These are phyloP conservation scores for Antheraea pernyi DNA, from an alignment of 1,140 invertebrate genomes.

Conservation along the genomic window DNA sequence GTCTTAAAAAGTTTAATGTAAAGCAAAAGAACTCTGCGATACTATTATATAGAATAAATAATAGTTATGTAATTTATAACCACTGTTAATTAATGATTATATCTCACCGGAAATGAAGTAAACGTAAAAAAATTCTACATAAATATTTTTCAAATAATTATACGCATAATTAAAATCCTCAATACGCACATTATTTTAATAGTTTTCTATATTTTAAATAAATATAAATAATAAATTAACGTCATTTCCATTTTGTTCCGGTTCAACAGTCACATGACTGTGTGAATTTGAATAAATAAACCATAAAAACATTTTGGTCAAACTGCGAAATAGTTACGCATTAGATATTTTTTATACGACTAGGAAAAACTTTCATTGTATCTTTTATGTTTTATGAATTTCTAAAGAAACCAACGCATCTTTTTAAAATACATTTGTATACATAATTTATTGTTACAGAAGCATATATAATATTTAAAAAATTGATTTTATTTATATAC, in stretches of 20 bases:
- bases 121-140: not conserved
- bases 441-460: too few species aligned
- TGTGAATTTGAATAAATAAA: conserved; percentile 25
- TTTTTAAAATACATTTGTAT: not conserved
- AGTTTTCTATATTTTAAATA: conserved; percentile 5
- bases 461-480: too few species aligned
- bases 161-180: not conserved
- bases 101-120: not conserved
- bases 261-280: conserved; percentile 20
- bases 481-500: too few species aligned
- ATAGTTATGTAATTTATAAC: not conserved
- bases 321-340: not conserved
- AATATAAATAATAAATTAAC: conserved; percentile 11
- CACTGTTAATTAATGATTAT: not conserved
- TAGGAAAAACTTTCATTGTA: conserved; percentile 19
- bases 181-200: not conserved
- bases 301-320: conserved; percentile 8
- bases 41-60: not conserved
- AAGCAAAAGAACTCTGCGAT: too few species aligned
- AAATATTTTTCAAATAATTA: not conserved
- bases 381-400: conserved; percentile 9
- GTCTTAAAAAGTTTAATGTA: too few species aligned
- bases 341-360: not conserved
- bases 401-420: conserved; percentile 2
- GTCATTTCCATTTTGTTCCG: conserved; percentile 19